phyloP scores from a whole-genome alignment of 1,140 invertebrate species.

The Phymastichus coffea region DNA sequence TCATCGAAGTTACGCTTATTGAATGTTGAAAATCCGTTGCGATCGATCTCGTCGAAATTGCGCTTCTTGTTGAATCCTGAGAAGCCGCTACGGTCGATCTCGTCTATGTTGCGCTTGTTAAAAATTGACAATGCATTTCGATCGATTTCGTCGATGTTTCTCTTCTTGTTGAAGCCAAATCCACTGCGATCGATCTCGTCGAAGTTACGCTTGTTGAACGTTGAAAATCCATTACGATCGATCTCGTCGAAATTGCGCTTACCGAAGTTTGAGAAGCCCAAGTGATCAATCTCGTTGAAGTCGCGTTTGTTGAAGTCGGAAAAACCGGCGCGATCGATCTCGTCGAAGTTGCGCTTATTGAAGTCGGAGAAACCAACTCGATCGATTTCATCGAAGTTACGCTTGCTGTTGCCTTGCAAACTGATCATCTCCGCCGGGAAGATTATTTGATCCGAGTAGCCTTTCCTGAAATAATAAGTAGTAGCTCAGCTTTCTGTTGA shows the following conservation, averaged over 20 bases:
- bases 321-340: constrained; percentile 50
- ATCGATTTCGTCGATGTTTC: constrained; percentile 64
- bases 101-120: constrained; percentile 56
- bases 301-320: constrained; percentile 33
- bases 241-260: constrained; percentile 58
- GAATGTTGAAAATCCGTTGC: constrained; percentile 52
- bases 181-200: constrained; percentile 61
- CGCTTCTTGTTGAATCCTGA: constrained; percentile 42
- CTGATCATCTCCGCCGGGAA: constrained; percentile 4
- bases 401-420: constrained; percentile 33
- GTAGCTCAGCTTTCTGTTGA: too few relatives aligned
- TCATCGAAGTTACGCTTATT: constrained; percentile 63
- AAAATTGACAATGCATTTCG: constrained; percentile 56
- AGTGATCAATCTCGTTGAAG: constrained; percentile 28
- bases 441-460: background rate
- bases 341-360: constrained; percentile 56
- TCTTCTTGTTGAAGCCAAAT: constrained; percentile 47
- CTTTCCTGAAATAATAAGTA: too few relatives aligned
- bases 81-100: constrained; percentile 50
- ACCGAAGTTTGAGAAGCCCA: constrained; percentile 32
- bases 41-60: constrained; percentile 67
- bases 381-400: constrained; percentile 64
- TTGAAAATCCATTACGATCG: constrained; percentile 45
- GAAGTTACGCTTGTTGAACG: constrained; percentile 60
- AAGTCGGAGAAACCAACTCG: constrained; percentile 56